A percentile compares a stretch with the other conserved stretches of the same genome.
These are phyloP conservation scores for Adoxophyes honmai DNA, from an alignment of 1,140 invertebrate species.

Conservation along the genomic window DNA sequence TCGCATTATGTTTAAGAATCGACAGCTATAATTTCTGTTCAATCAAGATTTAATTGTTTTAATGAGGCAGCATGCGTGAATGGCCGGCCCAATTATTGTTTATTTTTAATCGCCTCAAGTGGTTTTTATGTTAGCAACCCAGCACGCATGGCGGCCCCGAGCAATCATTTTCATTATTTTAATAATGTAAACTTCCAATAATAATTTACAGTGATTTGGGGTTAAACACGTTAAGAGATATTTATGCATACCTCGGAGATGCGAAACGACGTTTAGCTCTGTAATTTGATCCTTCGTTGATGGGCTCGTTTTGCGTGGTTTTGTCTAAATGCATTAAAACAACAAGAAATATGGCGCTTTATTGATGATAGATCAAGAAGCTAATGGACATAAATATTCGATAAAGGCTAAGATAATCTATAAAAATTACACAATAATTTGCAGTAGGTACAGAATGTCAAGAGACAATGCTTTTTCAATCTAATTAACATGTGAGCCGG, in stretches of 20 bases:
- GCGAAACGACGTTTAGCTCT: conserved; percentile 47
- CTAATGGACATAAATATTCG: neutral
- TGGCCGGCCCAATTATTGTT: conserved; percentile 75
- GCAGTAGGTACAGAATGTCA: too few relatives aligned
- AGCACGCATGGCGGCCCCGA: conserved; percentile 65
- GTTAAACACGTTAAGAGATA: conserved; percentile 61
- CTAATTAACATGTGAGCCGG: too few relatives aligned
- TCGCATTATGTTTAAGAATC: conserved; percentile 74
- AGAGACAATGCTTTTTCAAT: too few relatives aligned
- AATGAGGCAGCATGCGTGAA: conserved; percentile 76
- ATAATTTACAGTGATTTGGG: conserved; percentile 65
- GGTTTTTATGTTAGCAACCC: conserved; percentile 73
- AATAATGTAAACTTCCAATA: conserved; percentile 77
- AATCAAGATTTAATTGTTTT: conserved; percentile 78
- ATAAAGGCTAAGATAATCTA: too few relatives aligned
- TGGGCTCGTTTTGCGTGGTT: conserved; percentile 29
- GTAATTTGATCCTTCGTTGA: conserved; percentile 59
- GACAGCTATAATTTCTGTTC: conserved; percentile 77
- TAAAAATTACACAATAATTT: too few relatives aligned
- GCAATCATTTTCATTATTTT: conserved; percentile 77
- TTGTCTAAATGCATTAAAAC: neutral
- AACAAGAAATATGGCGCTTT: neutral
- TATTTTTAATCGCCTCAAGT: conserved; percentile 76
- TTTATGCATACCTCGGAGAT: conserved; percentile 65
- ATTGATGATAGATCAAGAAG: neutral